Percentiles rank a stretch among this genome's conserved stretches.
phyloP scores from a whole-genome alignment of 2,113 vertebrate genomes.

The Ptyas mucosa region DNA sequence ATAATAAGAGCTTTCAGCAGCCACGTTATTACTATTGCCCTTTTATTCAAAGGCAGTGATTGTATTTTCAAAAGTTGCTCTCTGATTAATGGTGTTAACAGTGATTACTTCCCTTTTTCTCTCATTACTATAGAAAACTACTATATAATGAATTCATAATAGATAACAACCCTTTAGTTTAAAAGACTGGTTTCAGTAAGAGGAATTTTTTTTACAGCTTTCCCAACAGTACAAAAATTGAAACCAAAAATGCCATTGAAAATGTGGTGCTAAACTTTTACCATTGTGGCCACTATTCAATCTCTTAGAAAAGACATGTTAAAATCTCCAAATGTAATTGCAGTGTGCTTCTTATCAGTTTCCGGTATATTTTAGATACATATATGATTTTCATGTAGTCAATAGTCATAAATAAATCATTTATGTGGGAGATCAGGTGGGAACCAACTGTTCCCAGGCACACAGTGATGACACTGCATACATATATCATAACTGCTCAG shows the following conservation, averaged over 20 bases:
- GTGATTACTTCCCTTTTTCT: not conserved
- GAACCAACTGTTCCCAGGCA: not conserved
- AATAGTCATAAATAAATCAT: not conserved
- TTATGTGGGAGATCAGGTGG: not conserved
- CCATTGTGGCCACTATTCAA: not conserved
- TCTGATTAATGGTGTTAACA: not conserved
- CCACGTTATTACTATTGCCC: not conserved
- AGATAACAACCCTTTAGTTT: not conserved
- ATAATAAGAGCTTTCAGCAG: not conserved
- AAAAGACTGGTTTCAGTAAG: not conserved
- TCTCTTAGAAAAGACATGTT: not conserved
- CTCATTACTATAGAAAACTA: not conserved
- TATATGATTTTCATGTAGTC: not conserved
- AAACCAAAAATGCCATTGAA: not conserved
- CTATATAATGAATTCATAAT: not conserved
- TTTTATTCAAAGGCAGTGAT: not conserved
- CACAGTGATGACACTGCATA: not conserved
- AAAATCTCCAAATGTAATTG: not conserved
- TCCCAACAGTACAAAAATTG: not conserved
- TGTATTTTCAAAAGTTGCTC: not conserved
- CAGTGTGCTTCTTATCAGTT: not conserved
- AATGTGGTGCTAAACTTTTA: not conserved
- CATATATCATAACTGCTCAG: not conserved
- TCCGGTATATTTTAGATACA: not conserved
- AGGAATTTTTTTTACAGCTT: not conserved